Percentiles rank a stretch among this genome's conserved stretches.
Conservation (phyloP, 2,888 invertebrate genomes). For the Timandra comae region DNA sequence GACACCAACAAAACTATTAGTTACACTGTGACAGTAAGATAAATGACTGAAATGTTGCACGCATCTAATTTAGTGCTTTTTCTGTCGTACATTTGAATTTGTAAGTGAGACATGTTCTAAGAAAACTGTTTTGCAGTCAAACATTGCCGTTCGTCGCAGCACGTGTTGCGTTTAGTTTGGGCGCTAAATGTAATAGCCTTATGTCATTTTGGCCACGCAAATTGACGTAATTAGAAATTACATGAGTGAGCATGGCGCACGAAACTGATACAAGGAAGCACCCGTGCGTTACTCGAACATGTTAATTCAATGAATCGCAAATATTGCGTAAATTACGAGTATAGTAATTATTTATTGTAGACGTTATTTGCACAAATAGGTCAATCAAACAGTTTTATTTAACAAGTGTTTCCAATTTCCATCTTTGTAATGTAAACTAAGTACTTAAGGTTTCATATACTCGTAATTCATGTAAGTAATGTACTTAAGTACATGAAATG, state of each 20-base stretch:
- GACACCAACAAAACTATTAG: too few relatives aligned
- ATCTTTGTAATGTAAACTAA: too few relatives aligned
- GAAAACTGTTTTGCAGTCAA: slow-evolving; percentile 37
- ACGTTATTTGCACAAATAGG: slow-evolving; percentile 10
- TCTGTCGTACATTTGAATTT: slow-evolving; percentile 23
- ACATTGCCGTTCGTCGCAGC: slow-evolving; percentile 19
- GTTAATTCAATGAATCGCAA: slow-evolving; percentile 47
- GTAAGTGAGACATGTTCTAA: slow-evolving; percentile 27
- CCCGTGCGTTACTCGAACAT: slow-evolving; percentile 22
- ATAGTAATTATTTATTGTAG: slow-evolving; percentile 9
- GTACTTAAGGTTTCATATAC: too few relatives aligned
- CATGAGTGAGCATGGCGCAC: slow-evolving; percentile 44
- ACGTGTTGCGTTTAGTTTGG: slow-evolving; percentile 38
- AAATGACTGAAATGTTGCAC: slow-evolving; percentile 26
- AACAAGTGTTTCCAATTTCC: background rate
- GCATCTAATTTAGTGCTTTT: slow-evolving; percentile 22
- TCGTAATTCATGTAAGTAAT: too few relatives aligned
- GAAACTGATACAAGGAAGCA: slow-evolving; percentile 41
- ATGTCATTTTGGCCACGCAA: slow-evolving; percentile 69
- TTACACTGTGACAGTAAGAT: slow-evolving; percentile 15
- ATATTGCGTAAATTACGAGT: slow-evolving; percentile 34
- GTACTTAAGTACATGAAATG: too few relatives aligned
- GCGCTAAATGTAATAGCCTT: slow-evolving; percentile 56
- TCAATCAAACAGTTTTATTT: background rate
- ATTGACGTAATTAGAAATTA: slow-evolving; percentile 69